Percentiles rank a stretch among this genome's conserved stretches.
phyloP scores from a whole-genome alignment of 1,140 invertebrate species.

The Drosophila lacteicornis region DNA sequence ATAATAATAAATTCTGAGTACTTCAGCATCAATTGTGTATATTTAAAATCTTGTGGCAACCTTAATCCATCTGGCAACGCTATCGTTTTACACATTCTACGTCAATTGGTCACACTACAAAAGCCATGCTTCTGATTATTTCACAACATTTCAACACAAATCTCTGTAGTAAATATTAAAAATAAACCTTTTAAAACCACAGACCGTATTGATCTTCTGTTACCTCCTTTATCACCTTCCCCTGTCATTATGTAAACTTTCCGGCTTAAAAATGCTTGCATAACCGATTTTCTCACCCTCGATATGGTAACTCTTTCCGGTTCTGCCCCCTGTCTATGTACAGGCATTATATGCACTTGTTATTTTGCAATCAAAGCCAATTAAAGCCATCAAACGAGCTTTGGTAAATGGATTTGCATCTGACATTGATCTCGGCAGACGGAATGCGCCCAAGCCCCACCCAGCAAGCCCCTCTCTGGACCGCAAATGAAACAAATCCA shows the following conservation, averaged over 20 bases:
- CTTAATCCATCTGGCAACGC: no score
- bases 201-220: background rate
- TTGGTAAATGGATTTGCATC: slow-evolving; percentile 65
- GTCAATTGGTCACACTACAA: no score
- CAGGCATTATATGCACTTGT: slow-evolving; percentile 71
- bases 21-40: no score
- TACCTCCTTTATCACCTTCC: no score
- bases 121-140: no score
- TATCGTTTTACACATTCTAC: no score
- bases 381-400: slow-evolving; percentile 65
- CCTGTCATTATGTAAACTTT: background rate
- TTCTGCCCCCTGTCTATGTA: background rate
- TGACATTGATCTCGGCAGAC: slow-evolving; percentile 53
- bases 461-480: slow-evolving; percentile 2
- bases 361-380: slow-evolving; percentile 79
- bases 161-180: no score
- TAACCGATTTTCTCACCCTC: slow-evolving; percentile 9
- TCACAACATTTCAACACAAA: no score
- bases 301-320: background rate
- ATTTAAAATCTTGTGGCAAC: no score
- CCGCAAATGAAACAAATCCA: slow-evolving; percentile 42
- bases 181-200: background rate
- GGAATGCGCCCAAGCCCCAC: background rate
- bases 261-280: background rate
- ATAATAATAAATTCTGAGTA: no score